phyloP scores from a whole-genome alignment of 2,113 vertebrate genomes.

The Sus scrofa region DNA sequence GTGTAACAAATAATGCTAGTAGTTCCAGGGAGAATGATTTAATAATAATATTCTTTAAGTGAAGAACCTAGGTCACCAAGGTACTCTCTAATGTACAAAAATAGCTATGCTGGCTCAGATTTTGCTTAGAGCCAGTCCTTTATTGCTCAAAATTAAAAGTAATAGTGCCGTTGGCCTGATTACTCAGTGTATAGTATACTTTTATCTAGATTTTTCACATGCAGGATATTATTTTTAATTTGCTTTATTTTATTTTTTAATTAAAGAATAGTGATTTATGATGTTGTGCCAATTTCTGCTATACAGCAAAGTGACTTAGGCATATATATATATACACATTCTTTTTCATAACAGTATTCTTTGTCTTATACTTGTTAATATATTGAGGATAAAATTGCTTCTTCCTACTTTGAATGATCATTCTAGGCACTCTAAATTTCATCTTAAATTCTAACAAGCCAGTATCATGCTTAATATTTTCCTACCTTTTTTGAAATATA shows the following conservation, averaged over 20 bases:
- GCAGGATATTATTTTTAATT: not conserved
- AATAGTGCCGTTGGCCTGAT: not conserved
- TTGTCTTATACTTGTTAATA: not conserved
- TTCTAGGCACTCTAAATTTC: not conserved
- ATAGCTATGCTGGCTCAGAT: not conserved
- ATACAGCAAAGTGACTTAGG: too few relatives aligned
- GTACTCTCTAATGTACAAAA: not conserved
- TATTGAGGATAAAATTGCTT: slow-evolving; percentile 14
- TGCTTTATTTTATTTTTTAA: too few relatives aligned
- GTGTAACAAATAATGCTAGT: not conserved
- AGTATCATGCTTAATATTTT: not conserved
- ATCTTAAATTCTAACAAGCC: not conserved
- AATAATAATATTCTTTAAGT: not conserved
- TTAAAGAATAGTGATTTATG: too few relatives aligned
- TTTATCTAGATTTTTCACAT: slow-evolving; percentile 15
- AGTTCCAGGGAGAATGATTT: not conserved
- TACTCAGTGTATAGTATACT: not conserved
- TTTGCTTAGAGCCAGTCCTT: not conserved
- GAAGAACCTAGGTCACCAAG: not conserved
- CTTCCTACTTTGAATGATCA: not conserved
- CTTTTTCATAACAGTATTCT: not conserved
- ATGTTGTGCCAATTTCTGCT: too few relatives aligned
- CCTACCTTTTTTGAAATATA: not conserved
- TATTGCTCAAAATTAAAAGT: slow-evolving; percentile 13
- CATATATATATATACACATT: too few relatives aligned